Base-by-base conservation (phyloP, 1,140 invertebrate species). In the Plectrocnemia conspersa region DNA sequence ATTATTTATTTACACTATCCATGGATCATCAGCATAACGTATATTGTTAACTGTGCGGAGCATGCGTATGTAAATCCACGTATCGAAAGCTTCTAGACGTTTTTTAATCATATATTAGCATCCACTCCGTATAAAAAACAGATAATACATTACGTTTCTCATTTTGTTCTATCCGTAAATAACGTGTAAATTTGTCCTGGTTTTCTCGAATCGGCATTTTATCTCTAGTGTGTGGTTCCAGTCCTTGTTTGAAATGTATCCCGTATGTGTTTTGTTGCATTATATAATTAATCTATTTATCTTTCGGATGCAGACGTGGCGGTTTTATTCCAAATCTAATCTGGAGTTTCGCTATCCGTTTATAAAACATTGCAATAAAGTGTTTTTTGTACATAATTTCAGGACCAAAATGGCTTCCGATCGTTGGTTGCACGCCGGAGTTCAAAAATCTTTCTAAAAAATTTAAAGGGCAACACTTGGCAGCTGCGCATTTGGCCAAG, bases 391-490 rank as follows among this genome's bases (percentile, higher is more conserved):
- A 41, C 29, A 23, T 16, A 18, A 23, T 57, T 45, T 10, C 57
- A 88, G 88, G 88, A 65, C 88, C 88, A 33, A 66, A 65, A 45
- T 79, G 82, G 73, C 74, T 82, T 58, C 86, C 86, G 6, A 71
- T 85, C 57, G 55, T 85, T 15, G 86, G 87, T 11, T 85, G 81
- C 62, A 72, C 77, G 1, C 64, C 70, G n/a, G 61, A 78, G 35
- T 64, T 88, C 3, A 76, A 77, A 36, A 73, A 72, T 58, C 65
- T 83, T 18, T 66, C 75, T 1, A 71, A 68, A 27, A 64, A 76
- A 42, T 64, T 73, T 46, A 78, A 81, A 1, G 82, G 82, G 0
- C 81, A 85, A 63, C 82, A 84, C 64, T 66, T 79, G 23, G 82
- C 79, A 0, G 74, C 86, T 3, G 60, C 74, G 15, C 67, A 80